phyloP scores from a whole-genome alignment of 1,140 invertebrate genomes.

The Globodera rostochiensis region DNA sequence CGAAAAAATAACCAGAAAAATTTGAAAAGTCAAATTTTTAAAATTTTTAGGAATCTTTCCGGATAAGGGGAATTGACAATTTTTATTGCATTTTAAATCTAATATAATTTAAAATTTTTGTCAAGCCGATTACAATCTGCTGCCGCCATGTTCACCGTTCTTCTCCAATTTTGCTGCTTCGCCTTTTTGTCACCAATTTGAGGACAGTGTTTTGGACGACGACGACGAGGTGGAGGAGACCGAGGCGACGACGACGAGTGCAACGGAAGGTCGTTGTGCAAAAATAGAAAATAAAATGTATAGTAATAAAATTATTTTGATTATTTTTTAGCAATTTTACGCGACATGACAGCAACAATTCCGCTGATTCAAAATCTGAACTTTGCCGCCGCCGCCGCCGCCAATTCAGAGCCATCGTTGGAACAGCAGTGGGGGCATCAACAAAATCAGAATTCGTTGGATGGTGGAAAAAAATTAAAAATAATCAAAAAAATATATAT shows the following conservation, averaged over 20 bases:
- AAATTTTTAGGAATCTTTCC: too few species aligned
- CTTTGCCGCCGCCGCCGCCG: neutral
- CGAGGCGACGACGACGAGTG: neutral
- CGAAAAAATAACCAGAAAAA: too few species aligned
- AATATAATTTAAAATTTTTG: too few species aligned
- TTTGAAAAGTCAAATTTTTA: too few species aligned
- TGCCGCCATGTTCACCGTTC: neutral
- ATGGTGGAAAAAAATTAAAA: neutral
- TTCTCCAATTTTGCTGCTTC: neutral
- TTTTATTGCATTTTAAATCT: too few species aligned
- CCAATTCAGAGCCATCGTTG: neutral
- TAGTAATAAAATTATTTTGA: neutral
- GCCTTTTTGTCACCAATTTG: neutral
- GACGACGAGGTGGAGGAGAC: neutral
- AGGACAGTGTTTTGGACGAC: neutral
- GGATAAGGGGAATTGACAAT: too few species aligned
- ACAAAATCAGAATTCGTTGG: neutral
- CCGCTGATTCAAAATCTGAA: neutral
- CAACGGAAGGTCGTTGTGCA: neutral
- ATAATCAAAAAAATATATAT: too few species aligned
- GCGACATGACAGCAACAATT: conserved; percentile 13
- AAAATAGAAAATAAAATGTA: neutral
- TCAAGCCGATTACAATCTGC: neutral
- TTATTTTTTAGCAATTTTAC: conserved; percentile 11
- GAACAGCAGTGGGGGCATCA: neutral